Evolutionary conservation across 2,888 invertebrate genomes (phyloP), one percentile per base, ranked within the genome.

Genomic region (Drosophila nr. fundita): DNA sequence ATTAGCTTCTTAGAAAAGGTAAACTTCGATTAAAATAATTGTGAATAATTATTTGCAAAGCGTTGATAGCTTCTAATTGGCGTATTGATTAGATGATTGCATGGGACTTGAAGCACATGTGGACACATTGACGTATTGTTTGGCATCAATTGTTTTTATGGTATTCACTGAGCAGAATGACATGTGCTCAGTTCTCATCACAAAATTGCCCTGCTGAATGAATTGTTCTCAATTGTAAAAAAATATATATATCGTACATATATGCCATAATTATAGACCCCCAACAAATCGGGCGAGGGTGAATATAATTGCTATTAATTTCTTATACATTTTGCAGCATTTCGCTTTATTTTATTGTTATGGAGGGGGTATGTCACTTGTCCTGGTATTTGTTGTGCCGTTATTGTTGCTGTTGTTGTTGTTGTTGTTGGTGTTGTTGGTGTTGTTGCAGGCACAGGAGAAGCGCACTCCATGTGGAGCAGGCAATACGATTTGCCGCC

Each of bases 401-500:
- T 13, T 38, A 5, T 32, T 40, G 11, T 13, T 21, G 34, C 15
- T 53, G 38, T 13, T 40, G 1, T 18, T 48, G 53, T 50, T 48
- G 30, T 42, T 54, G 48, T 52, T 48, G n/a, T 13, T 54, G 48
- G 45, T 48, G n/a, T 13, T 59, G 48, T 30, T 32, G 57, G 45
- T 50, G 48, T 8, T 58, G 69, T 45, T 66, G 58, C 54, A 59
- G 49, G 45, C 65, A 45, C 49, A n/a, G 36, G 49, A 50, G 53
- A 55, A 50, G 67, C 68, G 34, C 65, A 57, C 54, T 55, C 55
- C 64, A 80, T 68, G 68, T 80, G 63, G 76, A 63, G 63, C 67
- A 78, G 82, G 74, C 74, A 82, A 82, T 80, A 80, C 79, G 78
- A 75, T 80, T 78, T 68, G 80, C 82, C 62, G 57, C 75, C 82